A percentile compares a stretch with the other conserved stretches of the same genome.
These are phyloP conservation scores for Nyctibius bracteatus DNA, from an alignment of 2,113 vertebrate genomes.

Conservation along the genomic window DNA sequence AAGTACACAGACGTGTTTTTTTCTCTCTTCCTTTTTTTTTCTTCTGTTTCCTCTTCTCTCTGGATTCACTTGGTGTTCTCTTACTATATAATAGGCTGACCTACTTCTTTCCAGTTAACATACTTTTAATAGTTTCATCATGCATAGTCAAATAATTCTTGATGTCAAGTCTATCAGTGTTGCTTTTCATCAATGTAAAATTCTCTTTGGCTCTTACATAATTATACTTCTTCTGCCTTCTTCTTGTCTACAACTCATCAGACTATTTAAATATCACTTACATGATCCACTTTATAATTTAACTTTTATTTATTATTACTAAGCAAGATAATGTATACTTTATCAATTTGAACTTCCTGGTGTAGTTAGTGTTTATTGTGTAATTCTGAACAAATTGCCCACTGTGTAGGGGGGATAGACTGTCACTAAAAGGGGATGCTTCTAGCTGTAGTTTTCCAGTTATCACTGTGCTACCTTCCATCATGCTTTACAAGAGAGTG, in stretches of 20 bases:
- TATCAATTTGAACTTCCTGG: background rate
- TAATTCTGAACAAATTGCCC: background rate
- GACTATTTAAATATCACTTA: background rate
- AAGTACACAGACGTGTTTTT: background rate
- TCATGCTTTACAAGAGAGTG: background rate
- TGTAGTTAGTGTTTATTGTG: background rate
- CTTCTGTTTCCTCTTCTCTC: background rate
- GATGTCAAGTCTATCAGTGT: background rate
- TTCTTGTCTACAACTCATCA: background rate
- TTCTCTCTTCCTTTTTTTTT: fast-evolving
- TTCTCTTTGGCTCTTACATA: background rate
- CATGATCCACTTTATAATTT: background rate
- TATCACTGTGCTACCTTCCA: background rate
- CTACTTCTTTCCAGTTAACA: background rate
- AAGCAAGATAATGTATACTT: background rate
- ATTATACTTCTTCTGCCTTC: background rate
- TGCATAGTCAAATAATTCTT: background rate
- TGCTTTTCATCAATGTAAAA: conserved; percentile 7
- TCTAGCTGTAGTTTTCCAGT: background rate
- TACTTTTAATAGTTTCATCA: background rate
- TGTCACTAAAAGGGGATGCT: background rate
- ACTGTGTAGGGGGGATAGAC: background rate
- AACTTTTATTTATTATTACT: background rate
- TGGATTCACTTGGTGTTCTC: background rate
- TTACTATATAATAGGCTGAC: background rate